Evolutionary conservation across 2,113 vertebrate genomes (phyloP), one percentile per base, ranked within the genome.

Genomic region (Ploceus nigricollis): DNA sequence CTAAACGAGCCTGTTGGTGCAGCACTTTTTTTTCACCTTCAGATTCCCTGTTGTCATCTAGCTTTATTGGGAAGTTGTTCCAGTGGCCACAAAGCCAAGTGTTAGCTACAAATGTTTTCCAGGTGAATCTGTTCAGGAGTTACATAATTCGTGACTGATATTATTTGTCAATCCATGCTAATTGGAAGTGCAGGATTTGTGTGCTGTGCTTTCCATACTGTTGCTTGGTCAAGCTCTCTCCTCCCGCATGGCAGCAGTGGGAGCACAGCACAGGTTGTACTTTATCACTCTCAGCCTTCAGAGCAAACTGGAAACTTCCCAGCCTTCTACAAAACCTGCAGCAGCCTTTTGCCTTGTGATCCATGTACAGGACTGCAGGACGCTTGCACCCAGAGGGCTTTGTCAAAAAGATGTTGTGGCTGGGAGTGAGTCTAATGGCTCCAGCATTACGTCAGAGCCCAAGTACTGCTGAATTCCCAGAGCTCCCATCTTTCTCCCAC

Each of bases 161-260:
- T 7, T 60, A 40, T 68, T 84, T 81, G 28, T 69, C 0, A 0
- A 10, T 61, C 42, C 6, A 7, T 2, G 2, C 27, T 39, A 0
- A 64, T 37, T 79, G 35, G 60, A 85, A 37, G 13, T 11, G 10
- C 20, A 24, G 54, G 64, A 35, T 72, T 65, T 78, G 48, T 40
- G 37, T 61, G 57, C 37, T 60, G 15, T 57, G 7, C 13, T 83
- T 70, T 61, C 35, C 35, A 1, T 23, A 3, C 27, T 13, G 5
- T 42, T 72, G 64, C 35, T 40, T 61, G 54, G 21, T 42, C 2
- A 5, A 30, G 33, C 53, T 69, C 40, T 89, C 37, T 47, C 48
- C 57, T 87, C 53, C 65, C 51, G 14, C 15, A 14, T 58, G 69
- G 51, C 69, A 89, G 61, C 13, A 12, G 11, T 69, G 33, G 50